Conservation (phyloP, 2,797 vertebrate genomes). For the Valencia hispanica region DNA sequence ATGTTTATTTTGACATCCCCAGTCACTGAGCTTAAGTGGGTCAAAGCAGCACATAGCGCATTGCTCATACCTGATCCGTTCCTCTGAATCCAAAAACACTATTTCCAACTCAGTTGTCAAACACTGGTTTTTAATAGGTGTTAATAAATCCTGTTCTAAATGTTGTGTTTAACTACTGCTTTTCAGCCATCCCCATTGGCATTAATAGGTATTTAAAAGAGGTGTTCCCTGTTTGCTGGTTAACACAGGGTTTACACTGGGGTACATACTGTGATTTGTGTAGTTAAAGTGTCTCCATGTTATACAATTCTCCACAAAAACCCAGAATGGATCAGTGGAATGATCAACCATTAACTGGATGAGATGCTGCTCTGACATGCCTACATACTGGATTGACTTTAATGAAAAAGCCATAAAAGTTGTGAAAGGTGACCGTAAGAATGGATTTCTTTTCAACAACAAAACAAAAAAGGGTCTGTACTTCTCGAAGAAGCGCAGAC, state of each 20-base stretch:
- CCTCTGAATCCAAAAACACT: background rate
- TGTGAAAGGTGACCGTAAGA: background rate
- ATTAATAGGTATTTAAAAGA: background rate
- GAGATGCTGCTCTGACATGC: background rate
- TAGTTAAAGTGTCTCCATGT: too few species aligned
- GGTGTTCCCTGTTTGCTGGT: background rate
- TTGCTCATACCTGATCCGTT: background rate
- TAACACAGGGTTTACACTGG: background rate
- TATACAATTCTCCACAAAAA: background rate
- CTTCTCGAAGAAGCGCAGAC: background rate
- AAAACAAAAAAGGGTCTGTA: too few species aligned
- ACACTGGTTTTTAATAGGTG: background rate
- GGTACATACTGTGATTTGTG: too few species aligned
- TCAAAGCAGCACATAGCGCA: background rate
- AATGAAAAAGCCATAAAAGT: background rate
- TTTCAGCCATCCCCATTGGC: background rate
- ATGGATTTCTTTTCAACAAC: too few species aligned
- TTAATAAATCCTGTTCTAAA: too few species aligned
- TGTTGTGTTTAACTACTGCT: too few species aligned
- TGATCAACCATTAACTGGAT: background rate
- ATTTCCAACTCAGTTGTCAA: background rate
- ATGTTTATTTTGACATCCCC: background rate
- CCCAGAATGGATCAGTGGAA: background rate
- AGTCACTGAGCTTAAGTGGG: background rate
- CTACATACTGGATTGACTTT: background rate